Evolutionary conservation across 1,140 invertebrate species (phyloP).

Genomic region (Episyrphus balteatus): DNA sequence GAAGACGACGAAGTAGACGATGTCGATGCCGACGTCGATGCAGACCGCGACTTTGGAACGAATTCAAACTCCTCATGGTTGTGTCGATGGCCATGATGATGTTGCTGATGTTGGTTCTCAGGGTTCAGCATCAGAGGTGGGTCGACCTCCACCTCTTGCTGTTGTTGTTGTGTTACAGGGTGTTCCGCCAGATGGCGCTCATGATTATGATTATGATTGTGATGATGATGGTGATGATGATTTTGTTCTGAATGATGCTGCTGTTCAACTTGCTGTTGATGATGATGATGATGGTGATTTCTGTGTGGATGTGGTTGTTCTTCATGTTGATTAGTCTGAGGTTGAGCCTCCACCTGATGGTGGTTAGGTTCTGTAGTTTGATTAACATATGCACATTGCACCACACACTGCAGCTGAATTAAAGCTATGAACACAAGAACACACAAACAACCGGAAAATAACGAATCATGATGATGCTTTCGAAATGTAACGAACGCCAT

Average conservation of each 20-base stretch:
- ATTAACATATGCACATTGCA: too few relatives aligned
- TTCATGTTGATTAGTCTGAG: not conserved
- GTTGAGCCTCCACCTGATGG: too few relatives aligned
- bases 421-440: too few relatives aligned
- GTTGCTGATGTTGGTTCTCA: not conserved
- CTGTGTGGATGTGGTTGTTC: not conserved
- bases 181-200: conserved; percentile 9
- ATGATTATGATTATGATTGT: conserved; percentile 1
- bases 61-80: not conserved
- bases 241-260: conserved; percentile 8
- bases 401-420: too few relatives aligned
- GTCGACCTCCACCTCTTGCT: not conserved
- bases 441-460: too few relatives aligned
- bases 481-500: too few relatives aligned
- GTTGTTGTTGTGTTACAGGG: not conserved
- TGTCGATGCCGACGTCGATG: too few relatives aligned
- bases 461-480: too few relatives aligned
- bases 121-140: not conserved
- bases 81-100: not conserved
- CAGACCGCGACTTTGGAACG: too few relatives aligned
- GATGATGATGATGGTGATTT: conserved; percentile 1
- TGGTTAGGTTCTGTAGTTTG: too few relatives aligned
- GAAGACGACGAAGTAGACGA: not conserved
- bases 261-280: conserved; percentile 2
- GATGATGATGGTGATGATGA: conserved; percentile 6